phyloP scores from a whole-genome alignment of 2,113 vertebrate species.

The Gasterosteus nipponicus region DNA sequence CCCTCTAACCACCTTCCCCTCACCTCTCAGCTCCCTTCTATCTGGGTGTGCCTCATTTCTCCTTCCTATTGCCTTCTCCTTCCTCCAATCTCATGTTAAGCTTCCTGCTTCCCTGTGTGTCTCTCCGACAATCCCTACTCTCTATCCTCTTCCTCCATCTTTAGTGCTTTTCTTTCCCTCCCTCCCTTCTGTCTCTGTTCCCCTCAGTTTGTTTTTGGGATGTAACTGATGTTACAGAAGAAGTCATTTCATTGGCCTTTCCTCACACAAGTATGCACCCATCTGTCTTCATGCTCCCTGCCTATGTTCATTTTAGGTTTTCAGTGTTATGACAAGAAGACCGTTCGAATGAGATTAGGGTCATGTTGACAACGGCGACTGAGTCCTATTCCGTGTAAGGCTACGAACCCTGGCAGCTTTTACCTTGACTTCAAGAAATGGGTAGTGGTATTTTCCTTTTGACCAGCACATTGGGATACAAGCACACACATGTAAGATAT shows the following conservation, averaged over 20 bases:
- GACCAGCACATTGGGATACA: slow-evolving; percentile 1
- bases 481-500: slow-evolving; percentile 1
- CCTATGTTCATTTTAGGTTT: slow-evolving; percentile 50
- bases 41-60: slow-evolving; percentile 14
- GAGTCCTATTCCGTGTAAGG: slow-evolving; percentile 48
- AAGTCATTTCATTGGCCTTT: slow-evolving; percentile 35
- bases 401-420: slow-evolving; percentile 57
- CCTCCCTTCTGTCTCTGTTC: not conserved
- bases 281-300: slow-evolving; percentile 22
- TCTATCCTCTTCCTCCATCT: slow-evolving; percentile 3
- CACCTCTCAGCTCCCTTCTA: slow-evolving; percentile 17
- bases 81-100: slow-evolving; percentile 25
- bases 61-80: slow-evolving; percentile 7
- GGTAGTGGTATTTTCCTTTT: slow-evolving; percentile 45
- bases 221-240: slow-evolving; percentile 36
- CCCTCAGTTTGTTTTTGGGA: slow-evolving; percentile 2
- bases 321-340: slow-evolving; percentile 32
- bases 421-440: slow-evolving; percentile 62
- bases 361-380: slow-evolving; percentile 59
- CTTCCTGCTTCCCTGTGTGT: slow-evolving; percentile 3
- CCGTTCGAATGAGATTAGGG: slow-evolving; percentile 54
- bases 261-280: slow-evolving; percentile 23
- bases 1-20: not conserved
- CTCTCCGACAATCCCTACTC: not conserved
- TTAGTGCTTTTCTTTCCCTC: not conserved